These are phyloP conservation scores for Cydia splendana DNA, from an alignment of 1,140 invertebrate species.

Conservation along the genomic window DNA sequence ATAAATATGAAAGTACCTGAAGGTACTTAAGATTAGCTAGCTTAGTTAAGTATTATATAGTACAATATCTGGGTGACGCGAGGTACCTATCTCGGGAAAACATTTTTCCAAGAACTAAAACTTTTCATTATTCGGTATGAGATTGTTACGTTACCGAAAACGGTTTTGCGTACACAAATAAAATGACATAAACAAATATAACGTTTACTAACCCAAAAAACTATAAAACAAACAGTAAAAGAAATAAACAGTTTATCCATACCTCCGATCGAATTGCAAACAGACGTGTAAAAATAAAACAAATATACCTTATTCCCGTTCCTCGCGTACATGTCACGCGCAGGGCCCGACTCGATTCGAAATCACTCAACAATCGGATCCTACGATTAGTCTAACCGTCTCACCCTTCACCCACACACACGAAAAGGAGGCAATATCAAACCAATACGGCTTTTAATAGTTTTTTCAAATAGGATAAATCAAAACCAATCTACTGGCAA, in stretches of 20 bases:
- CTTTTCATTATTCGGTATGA: no score
- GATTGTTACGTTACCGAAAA: no score
- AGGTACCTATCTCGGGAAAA: no score
- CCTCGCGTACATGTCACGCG: slow-evolving; percentile 13
- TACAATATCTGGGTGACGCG: no score
- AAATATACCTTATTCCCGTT: slow-evolving; percentile 3
- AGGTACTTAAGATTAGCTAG: no score
- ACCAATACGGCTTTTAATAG: not conserved
- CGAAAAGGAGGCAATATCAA: not conserved
- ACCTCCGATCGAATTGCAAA: slow-evolving; percentile 10
- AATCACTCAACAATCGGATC: slow-evolving; percentile 25
- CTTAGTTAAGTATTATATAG: no score
- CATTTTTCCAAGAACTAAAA: no score
- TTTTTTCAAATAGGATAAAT: slow-evolving; percentile 15
- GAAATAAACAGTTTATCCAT: slow-evolving; percentile 12
- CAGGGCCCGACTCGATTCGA: slow-evolving; percentile 13
- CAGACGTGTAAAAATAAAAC: slow-evolving; percentile 28
- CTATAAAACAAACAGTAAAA: no score
- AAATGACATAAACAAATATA: no score
- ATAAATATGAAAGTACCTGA: no score
- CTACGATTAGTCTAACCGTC: slow-evolving; percentile 14
- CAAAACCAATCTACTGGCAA: slow-evolving; percentile 7
- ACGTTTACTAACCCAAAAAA: not conserved
- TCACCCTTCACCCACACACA: not conserved
- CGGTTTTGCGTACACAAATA: no score